Evolutionary conservation across 2,888 invertebrate genomes (phyloP), one percentile per base, ranked within the genome.

Genomic region (Pseudanteris insignis): DNA sequence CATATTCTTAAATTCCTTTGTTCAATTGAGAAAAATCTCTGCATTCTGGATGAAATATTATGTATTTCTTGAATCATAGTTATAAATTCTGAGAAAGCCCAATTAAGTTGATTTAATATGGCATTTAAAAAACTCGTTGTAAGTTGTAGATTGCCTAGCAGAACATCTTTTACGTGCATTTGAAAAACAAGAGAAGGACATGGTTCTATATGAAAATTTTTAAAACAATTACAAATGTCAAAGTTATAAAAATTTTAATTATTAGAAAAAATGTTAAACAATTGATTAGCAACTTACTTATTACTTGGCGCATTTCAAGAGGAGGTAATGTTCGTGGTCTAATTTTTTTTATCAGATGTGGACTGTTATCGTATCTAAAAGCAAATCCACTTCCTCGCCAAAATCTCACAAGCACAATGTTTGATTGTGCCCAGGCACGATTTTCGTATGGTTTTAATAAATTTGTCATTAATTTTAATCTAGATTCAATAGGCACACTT

Each of bases 1-100:
- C 91, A 91, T 10, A 91, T 86, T 78, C 90, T 90, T 38, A 91
- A 82, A 72, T 91, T 91, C 4, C 90, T 84, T 0, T 88, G 86
- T 47, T 91, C 91, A 1, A 92, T 85, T 47, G 5, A 10, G 11
- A 83, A 81, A n/a, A 86, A 82, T 43, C 83, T 66, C 65, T 85
- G 84, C 1, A 85, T 84, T 75, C 83, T 63, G 46, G 84, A 82
- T 0, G 86, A 85, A 12, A 85, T 82, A 69, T 86, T 87, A 73
- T 88, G 87, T 67, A 89, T 87, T 84, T 92, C 92, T 76, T 92
- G 92, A 72, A 92, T 83, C 84, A 92, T 87, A 13, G 90, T 87
- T 64, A 92, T 89, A 72, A 92, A 92, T 73, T 93, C 92, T 0
- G 92, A 92, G 75, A 92, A 92, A 0, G 91, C 89, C 92, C 92